These are phyloP conservation scores for Punctoribates punctum DNA, from an alignment of 2,888 invertebrate genomes.

Conservation along the genomic window DNA sequence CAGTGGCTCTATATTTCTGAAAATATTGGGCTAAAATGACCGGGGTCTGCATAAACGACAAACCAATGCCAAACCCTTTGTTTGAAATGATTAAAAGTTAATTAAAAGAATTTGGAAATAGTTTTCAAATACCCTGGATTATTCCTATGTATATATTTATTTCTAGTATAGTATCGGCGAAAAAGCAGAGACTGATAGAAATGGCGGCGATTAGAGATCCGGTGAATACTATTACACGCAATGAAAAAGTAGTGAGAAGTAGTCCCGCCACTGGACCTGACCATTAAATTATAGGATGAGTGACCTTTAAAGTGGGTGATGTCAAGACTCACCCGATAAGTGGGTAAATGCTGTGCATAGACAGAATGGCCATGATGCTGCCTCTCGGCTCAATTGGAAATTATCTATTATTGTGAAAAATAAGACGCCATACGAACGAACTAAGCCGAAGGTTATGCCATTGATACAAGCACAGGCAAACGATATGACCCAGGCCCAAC, in stretches of 20 bases:
- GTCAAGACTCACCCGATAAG: constrained; percentile 3
- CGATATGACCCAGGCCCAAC: constrained; percentile 47
- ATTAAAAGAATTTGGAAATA: neutral
- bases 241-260: constrained; percentile 40
- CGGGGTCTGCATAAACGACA: constrained; percentile 45
- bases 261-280: constrained; percentile 45
- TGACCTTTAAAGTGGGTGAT: neutral
- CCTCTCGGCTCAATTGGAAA: constrained; percentile 44
- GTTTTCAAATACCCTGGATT: constrained; percentile 44
- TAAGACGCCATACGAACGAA: constrained; percentile 45
- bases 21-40: constrained; percentile 48
- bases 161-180: constrained; percentile 44
- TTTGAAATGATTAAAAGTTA: neutral
- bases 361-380: constrained; percentile 46
- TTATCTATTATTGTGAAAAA: constrained; percentile 44
- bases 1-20: constrained; percentile 45
- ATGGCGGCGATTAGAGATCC: constrained; percentile 43
- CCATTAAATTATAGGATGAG: neutral
- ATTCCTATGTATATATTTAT: constrained; percentile 47
- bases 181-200: constrained; percentile 45
- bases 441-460: constrained; percentile 45
- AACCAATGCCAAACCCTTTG: constrained; percentile 47
- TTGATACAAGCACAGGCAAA: constrained; percentile 45
- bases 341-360: constrained; percentile 41
- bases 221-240: constrained; percentile 43